phyloP scores from a whole-genome alignment of 2,888 invertebrate species.

The Candidula unifasciata region DNA sequence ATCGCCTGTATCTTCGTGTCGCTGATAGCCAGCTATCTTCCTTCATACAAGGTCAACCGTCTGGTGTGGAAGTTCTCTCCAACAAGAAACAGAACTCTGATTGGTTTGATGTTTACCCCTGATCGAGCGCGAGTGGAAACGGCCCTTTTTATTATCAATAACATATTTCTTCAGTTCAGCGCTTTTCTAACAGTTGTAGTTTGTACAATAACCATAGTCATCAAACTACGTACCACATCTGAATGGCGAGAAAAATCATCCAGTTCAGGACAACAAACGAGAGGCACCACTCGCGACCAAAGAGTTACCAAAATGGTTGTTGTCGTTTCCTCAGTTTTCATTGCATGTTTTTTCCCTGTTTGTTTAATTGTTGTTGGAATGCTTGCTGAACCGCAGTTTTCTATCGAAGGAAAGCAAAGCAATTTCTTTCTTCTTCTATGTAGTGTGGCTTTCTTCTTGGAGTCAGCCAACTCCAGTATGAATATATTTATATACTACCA shows the following conservation, averaged over 20 bases:
- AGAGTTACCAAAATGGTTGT: conserved; percentile 8
- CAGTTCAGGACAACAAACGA: not conserved
- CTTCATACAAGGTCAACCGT: not conserved
- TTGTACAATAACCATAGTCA: not conserved
- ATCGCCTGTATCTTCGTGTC: not conserved
- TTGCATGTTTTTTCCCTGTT: not conserved
- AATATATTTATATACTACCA: conserved; percentile 3
- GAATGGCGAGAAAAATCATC: not conserved
- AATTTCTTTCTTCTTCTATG: not conserved
- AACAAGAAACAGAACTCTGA: not conserved
- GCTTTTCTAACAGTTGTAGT: not conserved
- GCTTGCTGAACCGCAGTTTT: not conserved
- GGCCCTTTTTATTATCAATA: not conserved
- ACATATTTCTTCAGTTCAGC: not conserved
- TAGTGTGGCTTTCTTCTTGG: not conserved
- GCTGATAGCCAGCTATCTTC: not conserved
- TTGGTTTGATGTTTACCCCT: not conserved
- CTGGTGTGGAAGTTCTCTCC: not conserved
- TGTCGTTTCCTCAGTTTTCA: not conserved
- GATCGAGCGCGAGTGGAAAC: not conserved
- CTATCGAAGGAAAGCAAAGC: conserved; percentile 1
- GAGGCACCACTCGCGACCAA: not conserved
- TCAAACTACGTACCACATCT: not conserved
- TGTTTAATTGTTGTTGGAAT: not conserved
- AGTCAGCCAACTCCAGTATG: not conserved